Base-by-base conservation (phyloP, 2,888 invertebrate genomes). In the Autographa gamma region DNA sequence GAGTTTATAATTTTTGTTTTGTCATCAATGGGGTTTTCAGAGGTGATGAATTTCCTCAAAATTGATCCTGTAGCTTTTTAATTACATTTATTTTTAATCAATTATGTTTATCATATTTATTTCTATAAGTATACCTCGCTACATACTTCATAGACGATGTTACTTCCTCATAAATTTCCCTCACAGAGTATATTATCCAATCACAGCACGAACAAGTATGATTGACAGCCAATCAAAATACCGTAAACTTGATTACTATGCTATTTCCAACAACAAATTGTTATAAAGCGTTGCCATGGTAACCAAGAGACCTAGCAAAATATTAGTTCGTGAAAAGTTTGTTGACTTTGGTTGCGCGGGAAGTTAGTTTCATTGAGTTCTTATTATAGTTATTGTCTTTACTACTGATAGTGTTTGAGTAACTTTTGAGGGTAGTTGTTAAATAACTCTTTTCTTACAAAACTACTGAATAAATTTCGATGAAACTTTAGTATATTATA, bases 221-320 rank as follows among this genome's bases (percentile, higher is more conserved):
- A 52, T 11, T 62, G 32, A 62, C 43, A 32, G 56, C 19, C 43
- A 18, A 65, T 56, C 25, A 41, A 41, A 67, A 48, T 1, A 13
- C 38, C 43, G 16, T 54, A 25, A 72, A 63, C 32, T 8, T 59
- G 34, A 14, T 62, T 16, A 9, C 16, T 34, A 34, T 34, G 9
- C n/a, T 31, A 54, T 63, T 66, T 69, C 16, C 9, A 41, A 54
- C 41, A 6, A 71, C 25, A 25, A 25, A 61, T 7, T 48, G 5
- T 13, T 34, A 14, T 34, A 8, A 43, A 6, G n/a, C 48, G 48
- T 48, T 48, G 48, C 48, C 48, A 48, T 48, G n/a, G 48, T n/a
- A 48, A 48, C n/a, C 16, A 16, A 16, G 4, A 16, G 48, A n/a
- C n/a, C 48, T n/a, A 48, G 7, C n/a, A 6, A 7, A 43, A 43